These are phyloP conservation scores for Nilaparvata lugens DNA, from an alignment of 1,140 invertebrate genomes.

Conservation along the genomic window DNA sequence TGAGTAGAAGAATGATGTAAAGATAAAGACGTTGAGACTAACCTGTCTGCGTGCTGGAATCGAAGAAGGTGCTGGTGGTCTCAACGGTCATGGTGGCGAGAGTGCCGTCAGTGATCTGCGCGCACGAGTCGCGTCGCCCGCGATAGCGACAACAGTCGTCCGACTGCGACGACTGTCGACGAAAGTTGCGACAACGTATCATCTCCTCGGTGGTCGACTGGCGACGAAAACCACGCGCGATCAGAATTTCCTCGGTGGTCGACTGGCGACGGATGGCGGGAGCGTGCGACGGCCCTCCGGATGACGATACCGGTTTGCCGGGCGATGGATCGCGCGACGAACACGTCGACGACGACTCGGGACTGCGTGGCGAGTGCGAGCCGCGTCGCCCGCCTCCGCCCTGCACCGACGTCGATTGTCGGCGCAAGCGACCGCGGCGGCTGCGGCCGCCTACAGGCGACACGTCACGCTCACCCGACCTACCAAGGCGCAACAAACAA, in stretches of 20 bases:
- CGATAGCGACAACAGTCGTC: slow-evolving; percentile 46
- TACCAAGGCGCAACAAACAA: too few species aligned
- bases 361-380: slow-evolving; percentile 44
- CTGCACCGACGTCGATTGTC: slow-evolving; percentile 27
- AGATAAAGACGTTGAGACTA: too few species aligned
- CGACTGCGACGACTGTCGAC: slow-evolving; percentile 38
- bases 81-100: slow-evolving; percentile 87
- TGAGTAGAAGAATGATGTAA: too few species aligned
- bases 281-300: slow-evolving; percentile 27
- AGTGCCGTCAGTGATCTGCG: slow-evolving; percentile 86
- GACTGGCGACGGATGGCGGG: slow-evolving; percentile 69
- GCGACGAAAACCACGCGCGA: slow-evolving; percentile 76
- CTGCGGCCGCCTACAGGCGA: slow-evolving; percentile 48
- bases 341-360: slow-evolving; percentile 61
- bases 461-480: slow-evolving; percentile 22
- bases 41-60: slow-evolving; percentile 89
- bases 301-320: slow-evolving; percentile 9
- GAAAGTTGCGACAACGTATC: slow-evolving; percentile 80
- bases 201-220: slow-evolving; percentile 88
- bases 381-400: slow-evolving; percentile 33
- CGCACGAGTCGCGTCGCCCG: slow-evolving; percentile 73
- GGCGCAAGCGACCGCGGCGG: slow-evolving; percentile 51
- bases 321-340: slow-evolving; percentile 48
- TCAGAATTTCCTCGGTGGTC: slow-evolving; percentile 84
- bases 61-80: slow-evolving; percentile 83